Evolutionary conservation across 2,797 vertebrate genomes (phyloP).

Genomic region (Chanos chanos): DNA sequence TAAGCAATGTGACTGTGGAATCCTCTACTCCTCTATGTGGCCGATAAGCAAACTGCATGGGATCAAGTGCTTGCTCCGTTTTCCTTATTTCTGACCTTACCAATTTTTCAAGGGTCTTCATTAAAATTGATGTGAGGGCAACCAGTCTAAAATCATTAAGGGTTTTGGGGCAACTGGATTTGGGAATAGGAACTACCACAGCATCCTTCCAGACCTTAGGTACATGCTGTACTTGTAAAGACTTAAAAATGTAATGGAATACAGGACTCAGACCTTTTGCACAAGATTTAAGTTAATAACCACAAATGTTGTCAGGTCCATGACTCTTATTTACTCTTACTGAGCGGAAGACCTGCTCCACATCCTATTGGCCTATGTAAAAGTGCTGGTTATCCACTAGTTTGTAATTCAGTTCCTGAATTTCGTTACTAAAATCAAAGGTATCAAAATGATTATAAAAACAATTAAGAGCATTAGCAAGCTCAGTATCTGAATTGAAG

Average conservation of each 20-base stretch:
- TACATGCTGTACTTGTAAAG: constrained; percentile 17
- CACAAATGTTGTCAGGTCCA: constrained; percentile 1
- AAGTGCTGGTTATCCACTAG: too few species aligned
- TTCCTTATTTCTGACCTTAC: background rate
- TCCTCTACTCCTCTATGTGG: background rate
- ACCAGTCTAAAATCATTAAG: background rate
- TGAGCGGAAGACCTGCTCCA: too few species aligned
- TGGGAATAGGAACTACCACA: constrained; percentile 16
- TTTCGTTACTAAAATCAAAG: too few species aligned
- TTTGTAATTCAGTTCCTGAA: too few species aligned
- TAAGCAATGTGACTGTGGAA: constrained; percentile 2
- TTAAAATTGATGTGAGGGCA: too few species aligned
- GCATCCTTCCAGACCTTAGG: constrained; percentile 23
- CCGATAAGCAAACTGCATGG: constrained; percentile 10
- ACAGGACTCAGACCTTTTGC: constrained; percentile 2
- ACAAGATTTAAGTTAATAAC: background rate
- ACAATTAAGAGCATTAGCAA: too few species aligned
- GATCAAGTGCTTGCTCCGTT: background rate
- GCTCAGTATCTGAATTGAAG: too few species aligned
- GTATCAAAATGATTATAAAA: too few species aligned
- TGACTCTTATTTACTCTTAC: too few species aligned
- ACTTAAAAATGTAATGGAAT: constrained; percentile 7
- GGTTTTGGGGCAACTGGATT: constrained; percentile 5
- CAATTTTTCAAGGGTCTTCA: constrained; percentile 14
- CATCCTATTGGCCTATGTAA: too few species aligned